Conservation (phyloP, 1,140 invertebrate species). For the Drosophila punjabiensis region DNA sequence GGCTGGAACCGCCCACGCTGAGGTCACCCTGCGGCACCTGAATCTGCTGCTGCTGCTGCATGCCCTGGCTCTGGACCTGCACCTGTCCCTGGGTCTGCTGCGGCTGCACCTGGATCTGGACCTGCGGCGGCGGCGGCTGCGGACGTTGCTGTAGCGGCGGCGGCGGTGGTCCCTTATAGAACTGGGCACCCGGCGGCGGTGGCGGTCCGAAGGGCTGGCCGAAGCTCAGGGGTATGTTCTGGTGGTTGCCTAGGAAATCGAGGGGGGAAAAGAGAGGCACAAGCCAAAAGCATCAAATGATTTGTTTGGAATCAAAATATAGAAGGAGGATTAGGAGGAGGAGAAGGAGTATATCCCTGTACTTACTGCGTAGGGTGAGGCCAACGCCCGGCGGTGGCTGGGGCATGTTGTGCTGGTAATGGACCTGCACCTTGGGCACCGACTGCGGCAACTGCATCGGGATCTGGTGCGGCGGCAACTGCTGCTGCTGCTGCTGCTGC, state of each 20-base stretch:
- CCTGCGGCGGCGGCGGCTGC: constrained; percentile 86
- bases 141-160: constrained; percentile 86
- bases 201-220: constrained; percentile 86
- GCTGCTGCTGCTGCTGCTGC: constrained; percentile 86
- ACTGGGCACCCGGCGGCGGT: constrained; percentile 86
- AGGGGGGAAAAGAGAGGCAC: neutral
- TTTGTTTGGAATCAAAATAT: neutral
- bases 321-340: too few relatives aligned
- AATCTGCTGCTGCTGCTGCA: constrained; percentile 84
- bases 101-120: constrained; percentile 85
- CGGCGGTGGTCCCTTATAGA: constrained; percentile 89
- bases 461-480: constrained; percentile 85
- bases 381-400: constrained; percentile 80
- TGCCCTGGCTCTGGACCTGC: constrained; percentile 68
- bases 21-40: constrained; percentile 62
- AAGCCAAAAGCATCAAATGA: neutral
- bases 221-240: constrained; percentile 77
- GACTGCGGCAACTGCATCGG: constrained; percentile 85
- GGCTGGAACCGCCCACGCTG: constrained; percentile 80
- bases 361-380: constrained; percentile 81
- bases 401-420: constrained; percentile 87
- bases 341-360: neutral
- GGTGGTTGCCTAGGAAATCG: constrained; percentile 69
- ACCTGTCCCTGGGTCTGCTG: constrained; percentile 87
- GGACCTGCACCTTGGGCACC: constrained; percentile 76